Conservation (phyloP, 2,888 invertebrate genomes). For the Oegoconia quadripuncta region DNA sequence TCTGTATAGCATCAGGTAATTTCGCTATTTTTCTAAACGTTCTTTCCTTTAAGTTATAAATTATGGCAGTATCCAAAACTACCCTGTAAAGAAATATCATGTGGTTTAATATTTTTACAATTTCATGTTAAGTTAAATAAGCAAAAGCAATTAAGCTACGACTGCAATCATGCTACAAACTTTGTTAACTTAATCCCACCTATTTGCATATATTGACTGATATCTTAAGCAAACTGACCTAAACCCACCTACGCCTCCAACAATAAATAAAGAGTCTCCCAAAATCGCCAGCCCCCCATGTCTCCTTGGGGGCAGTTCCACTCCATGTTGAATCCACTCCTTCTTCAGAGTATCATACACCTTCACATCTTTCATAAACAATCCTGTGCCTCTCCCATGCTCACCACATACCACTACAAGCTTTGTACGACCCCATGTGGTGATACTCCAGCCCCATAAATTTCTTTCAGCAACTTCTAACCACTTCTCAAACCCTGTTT, state of each 20-base stretch:
- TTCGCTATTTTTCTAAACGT: constrained; percentile 45
- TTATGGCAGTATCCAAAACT: constrained; percentile 44
- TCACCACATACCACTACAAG: constrained; percentile 62
- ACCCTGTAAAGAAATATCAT: constrained; percentile 51
- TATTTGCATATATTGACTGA: neutral
- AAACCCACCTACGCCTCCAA: constrained; percentile 67
- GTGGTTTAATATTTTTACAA: neutral
- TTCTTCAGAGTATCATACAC: constrained; percentile 54
- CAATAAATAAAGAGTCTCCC: constrained; percentile 48
- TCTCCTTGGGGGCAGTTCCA: constrained; percentile 48
- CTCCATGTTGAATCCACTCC: constrained; percentile 57
- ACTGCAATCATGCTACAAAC: neutral
- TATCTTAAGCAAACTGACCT: constrained; percentile 45
- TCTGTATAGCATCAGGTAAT: constrained; percentile 58
- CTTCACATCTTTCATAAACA: constrained; percentile 54
- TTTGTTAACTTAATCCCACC: neutral
- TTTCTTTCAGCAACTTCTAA: constrained; percentile 54
- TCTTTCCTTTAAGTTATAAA: constrained; percentile 52
- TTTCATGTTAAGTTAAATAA: neutral
- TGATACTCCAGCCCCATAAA: constrained; percentile 67
- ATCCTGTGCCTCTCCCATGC: constrained; percentile 54
- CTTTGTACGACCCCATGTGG: constrained; percentile 52
- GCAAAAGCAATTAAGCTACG: neutral
- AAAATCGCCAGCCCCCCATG: constrained; percentile 53
- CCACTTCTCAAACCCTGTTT: constrained; percentile 49